A percentile compares a stretch with the other conserved stretches of the same genome.
Conservation (phyloP, 2,888 invertebrate species). For the Linnaemya tessellans region DNA sequence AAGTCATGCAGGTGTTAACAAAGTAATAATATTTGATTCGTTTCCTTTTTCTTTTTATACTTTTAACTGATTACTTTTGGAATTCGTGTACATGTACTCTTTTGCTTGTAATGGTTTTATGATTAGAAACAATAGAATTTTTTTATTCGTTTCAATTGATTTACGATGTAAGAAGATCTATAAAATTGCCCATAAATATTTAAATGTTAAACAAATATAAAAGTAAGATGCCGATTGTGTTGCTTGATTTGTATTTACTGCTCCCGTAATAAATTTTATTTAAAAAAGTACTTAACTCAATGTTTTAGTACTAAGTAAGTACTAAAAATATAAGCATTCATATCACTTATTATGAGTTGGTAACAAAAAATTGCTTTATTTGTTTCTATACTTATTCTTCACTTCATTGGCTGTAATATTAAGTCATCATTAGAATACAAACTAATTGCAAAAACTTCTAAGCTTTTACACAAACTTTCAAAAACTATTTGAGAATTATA, state of each 20-base stretch:
- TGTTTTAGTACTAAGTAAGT: too few species aligned
- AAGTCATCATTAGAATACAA: too few species aligned
- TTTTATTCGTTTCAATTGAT: slow-evolving; percentile 47
- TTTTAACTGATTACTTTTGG: slow-evolving; percentile 14
- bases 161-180: slow-evolving; percentile 30
- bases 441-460: too few species aligned
- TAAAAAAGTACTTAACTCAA: too few species aligned
- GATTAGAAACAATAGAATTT: not conserved
- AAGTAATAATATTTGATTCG: slow-evolving; percentile 46
- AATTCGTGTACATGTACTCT: not conserved
- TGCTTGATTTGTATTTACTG: slow-evolving; percentile 4
- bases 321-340: too few species aligned
- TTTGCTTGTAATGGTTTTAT: not conserved
- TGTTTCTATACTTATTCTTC: too few species aligned
- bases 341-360: too few species aligned
- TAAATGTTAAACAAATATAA: slow-evolving; percentile 37
- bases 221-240: slow-evolving; percentile 14
- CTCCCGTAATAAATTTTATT: slow-evolving; percentile 3
- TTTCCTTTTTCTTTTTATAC: slow-evolving; percentile 22
- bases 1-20: slow-evolving; percentile 62
- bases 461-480: too few species aligned
- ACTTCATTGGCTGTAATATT: too few species aligned
- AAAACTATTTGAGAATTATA: too few species aligned
- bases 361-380: too few species aligned
- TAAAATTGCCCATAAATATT: slow-evolving; percentile 23